Conservation (phyloP, 2,888 invertebrate genomes). For the Chloroclysta siterata region DNA sequence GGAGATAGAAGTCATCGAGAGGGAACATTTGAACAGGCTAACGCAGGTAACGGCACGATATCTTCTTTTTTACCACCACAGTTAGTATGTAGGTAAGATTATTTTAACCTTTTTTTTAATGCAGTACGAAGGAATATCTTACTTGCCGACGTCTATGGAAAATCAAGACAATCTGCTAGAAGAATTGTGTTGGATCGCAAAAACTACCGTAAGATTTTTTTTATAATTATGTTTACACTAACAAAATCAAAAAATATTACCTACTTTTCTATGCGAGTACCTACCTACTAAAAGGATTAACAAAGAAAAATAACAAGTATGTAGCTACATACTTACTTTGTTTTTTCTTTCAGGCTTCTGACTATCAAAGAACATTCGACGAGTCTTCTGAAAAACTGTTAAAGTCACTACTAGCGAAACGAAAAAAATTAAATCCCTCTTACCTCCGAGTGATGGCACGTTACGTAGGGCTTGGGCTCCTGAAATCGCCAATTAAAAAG, state of each 20-base stretch:
- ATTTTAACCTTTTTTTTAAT: conserved; percentile 22
- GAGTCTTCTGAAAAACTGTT: conserved; percentile 67
- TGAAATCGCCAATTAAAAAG: conserved; percentile 56
- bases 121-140: conserved; percentile 67
- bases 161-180: conserved; percentile 68
- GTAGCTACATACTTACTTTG: neutral
- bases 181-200: conserved; percentile 76
- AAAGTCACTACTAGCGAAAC: conserved; percentile 66
- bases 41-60: conserved; percentile 53
- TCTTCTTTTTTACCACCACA: neutral
- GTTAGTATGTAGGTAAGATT: too few species aligned
- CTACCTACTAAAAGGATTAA: too few species aligned
- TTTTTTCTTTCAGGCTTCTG: conserved; percentile 64
- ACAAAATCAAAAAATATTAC: neutral
- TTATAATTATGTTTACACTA: neutral
- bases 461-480: conserved; percentile 74
- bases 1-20: conserved; percentile 78
- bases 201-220: conserved; percentile 71
- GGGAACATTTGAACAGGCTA: conserved; percentile 62
- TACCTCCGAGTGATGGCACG: conserved; percentile 79
- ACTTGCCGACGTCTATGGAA: conserved; percentile 57
- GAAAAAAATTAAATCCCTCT: conserved; percentile 73
- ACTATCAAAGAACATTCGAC: conserved; percentile 71
- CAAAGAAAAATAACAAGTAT: too few species aligned
- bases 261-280: neutral